phyloP scores from a whole-genome alignment of 2,797 vertebrate species.

The Poeciliopsis turneri region DNA sequence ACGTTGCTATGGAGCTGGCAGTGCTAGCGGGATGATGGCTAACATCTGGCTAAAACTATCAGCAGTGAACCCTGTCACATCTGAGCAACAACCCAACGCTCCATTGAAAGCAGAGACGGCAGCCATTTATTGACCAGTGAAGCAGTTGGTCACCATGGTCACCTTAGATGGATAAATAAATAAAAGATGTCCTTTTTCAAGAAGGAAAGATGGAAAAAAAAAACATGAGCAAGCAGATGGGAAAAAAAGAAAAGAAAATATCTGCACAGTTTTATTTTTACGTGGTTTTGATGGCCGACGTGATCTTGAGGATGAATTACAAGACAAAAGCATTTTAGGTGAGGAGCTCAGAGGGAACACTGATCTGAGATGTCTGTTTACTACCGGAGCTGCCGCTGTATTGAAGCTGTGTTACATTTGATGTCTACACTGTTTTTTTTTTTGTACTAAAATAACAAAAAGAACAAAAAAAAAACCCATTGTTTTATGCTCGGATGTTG shows the following conservation, averaged over 20 bases:
- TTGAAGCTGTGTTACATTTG: conserved; percentile 66
- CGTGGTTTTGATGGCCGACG: not conserved
- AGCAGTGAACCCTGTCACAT: too few relatives aligned
- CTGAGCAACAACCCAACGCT: not conserved
- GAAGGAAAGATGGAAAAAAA: not conserved
- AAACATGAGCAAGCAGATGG: not conserved
- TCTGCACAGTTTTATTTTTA: not conserved
- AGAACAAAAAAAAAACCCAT: not conserved
- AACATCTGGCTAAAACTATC: not conserved
- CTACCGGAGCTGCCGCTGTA: conserved; percentile 38
- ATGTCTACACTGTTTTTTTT: conserved; percentile 5
- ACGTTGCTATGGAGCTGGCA: too few relatives aligned
- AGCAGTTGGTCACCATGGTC: not conserved
- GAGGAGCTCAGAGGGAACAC: conserved; percentile 40
- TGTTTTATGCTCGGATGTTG: not conserved
- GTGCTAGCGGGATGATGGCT: not conserved
- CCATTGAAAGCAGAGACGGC: not conserved
- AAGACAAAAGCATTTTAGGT: not conserved
- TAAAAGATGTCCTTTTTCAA: not conserved
- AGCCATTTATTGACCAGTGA: not conserved
- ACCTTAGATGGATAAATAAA: not conserved
- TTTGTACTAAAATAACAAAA: conserved; percentile 6
- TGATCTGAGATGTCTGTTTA: conserved; percentile 26
- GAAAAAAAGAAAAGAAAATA: not conserved
- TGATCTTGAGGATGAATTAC: not conserved